Evolutionary conservation across 2,113 vertebrate genomes (phyloP).

Genomic region (Coregonus clupeaformis): DNA sequence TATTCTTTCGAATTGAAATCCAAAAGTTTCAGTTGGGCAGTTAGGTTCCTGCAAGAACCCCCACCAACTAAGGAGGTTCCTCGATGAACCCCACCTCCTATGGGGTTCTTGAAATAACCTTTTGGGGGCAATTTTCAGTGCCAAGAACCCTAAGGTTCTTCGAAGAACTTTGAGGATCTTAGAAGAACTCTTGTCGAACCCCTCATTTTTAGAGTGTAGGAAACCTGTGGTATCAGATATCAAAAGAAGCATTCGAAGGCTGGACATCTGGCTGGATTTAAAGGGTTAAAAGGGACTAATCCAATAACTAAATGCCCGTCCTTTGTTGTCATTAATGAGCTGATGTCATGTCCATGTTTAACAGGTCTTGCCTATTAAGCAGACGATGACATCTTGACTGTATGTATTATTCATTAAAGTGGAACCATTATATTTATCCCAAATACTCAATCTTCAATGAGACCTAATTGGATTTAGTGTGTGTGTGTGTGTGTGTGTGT

Average conservation of each 20-base stretch:
- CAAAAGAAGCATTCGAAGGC: conserved; percentile 26
- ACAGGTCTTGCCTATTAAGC: conserved; percentile 11
- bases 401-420: conserved; percentile 50
- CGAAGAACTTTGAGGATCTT: too few species aligned
- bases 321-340: neutral
- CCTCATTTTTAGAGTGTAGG: too few species aligned
- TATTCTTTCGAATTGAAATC: too few species aligned
- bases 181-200: too few species aligned
- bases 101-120: too few species aligned
- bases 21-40: too few species aligned
- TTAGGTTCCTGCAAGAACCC: too few species aligned
- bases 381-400: conserved; percentile 39
- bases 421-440: conserved; percentile 11
- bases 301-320: neutral
- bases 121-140: too few species aligned
- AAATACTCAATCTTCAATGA: neutral
- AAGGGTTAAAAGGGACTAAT: conserved; percentile 9
- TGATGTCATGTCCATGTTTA: too few species aligned
- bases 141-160: too few species aligned
- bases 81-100: too few species aligned
- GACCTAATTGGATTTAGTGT: neutral
- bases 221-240: conserved; percentile 38
- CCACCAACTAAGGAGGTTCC: too few species aligned
- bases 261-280: conserved; percentile 15
- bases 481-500: conserved; percentile 5